Evolutionary conservation across 2,113 vertebrate genomes (phyloP).

Genomic region (Peromyscus polionotus): DNA sequence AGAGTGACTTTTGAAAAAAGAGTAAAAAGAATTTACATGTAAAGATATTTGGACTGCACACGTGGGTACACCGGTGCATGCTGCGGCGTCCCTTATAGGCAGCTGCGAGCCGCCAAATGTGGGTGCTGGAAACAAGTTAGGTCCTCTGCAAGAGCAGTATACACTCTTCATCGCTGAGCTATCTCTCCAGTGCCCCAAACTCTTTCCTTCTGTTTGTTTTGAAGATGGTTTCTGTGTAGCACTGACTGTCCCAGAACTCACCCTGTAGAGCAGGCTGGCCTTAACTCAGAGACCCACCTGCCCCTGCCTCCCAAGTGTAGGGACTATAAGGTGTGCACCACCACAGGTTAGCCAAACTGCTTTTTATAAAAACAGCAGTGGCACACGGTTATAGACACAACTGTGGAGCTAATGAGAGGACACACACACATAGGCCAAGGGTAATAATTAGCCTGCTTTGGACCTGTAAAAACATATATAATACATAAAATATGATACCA

Average conservation of each 20-base stretch:
- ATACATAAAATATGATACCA: background rate
- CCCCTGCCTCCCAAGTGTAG: background rate
- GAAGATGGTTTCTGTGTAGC: background rate
- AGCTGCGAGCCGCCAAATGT: background rate
- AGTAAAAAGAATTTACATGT: background rate
- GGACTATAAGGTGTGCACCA: background rate
- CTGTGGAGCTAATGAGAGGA: background rate
- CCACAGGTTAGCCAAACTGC: background rate
- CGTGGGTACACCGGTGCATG: background rate
- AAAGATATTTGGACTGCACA: background rate
- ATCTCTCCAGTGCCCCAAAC: no score
- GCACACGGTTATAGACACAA: background rate
- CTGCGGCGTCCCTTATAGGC: background rate
- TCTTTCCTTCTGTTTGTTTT: background rate
- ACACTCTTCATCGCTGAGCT: background rate
- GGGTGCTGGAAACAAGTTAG: background rate
- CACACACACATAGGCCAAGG: no score
- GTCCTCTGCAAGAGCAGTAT: background rate
- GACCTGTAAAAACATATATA: background rate
- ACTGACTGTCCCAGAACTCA: background rate
- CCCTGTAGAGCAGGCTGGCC: background rate
- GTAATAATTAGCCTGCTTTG: background rate
- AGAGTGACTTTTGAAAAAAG: background rate
- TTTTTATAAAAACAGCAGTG: background rate
- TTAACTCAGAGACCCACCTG: no score